A percentile compares a stretch with the other conserved stretches of the same genome.
These are phyloP conservation scores for Gandaritis pyraliata DNA, from an alignment of 2,888 invertebrate species.

Conservation along the genomic window DNA sequence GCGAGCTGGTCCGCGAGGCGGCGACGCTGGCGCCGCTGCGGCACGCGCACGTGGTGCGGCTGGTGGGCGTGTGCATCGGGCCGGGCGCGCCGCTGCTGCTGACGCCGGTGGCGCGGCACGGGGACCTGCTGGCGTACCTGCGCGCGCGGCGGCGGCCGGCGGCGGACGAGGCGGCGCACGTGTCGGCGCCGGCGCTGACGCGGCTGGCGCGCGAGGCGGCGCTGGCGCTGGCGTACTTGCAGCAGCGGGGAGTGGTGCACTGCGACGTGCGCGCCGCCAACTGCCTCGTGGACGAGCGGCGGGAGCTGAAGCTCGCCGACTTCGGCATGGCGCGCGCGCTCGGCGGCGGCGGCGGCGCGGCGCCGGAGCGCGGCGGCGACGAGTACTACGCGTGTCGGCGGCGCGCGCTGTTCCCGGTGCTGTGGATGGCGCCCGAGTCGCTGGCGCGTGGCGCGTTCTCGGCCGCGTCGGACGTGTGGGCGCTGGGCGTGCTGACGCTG, in stretches of 20 bases:
- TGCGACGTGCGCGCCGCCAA: slow-evolving; percentile 92
- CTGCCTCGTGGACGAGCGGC: slow-evolving; percentile 89
- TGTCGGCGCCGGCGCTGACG: slow-evolving; percentile 59
- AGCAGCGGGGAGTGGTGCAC: slow-evolving; percentile 91
- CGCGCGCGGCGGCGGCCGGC: slow-evolving; percentile 79
- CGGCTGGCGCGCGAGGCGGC: slow-evolving; percentile 58
- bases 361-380: slow-evolving; percentile 86
- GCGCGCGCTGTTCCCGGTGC: slow-evolving; percentile 92
- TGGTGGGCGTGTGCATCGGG: slow-evolving; percentile 91
- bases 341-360: slow-evolving; percentile 1
- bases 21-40: slow-evolving; percentile 94
- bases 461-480: slow-evolving; percentile 94
- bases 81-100: slow-evolving; percentile 92
- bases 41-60: slow-evolving; percentile 92
- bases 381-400: slow-evolving; percentile 93
- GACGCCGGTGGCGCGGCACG: slow-evolving; percentile 96
- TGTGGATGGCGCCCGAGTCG: slow-evolving; percentile 97
- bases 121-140: slow-evolving; percentile 93
- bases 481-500: slow-evolving; percentile 92
- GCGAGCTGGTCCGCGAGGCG: slow-evolving; percentile 90
- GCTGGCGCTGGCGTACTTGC: slow-evolving; percentile 85
- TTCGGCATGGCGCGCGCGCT: slow-evolving; percentile 94
- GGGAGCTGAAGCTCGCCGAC: slow-evolving; percentile 91
- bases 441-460: slow-evolving; percentile 91
- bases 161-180: slow-evolving; percentile 82